Conservation (phyloP, 2,797 vertebrate species). For the Alca torda region DNA sequence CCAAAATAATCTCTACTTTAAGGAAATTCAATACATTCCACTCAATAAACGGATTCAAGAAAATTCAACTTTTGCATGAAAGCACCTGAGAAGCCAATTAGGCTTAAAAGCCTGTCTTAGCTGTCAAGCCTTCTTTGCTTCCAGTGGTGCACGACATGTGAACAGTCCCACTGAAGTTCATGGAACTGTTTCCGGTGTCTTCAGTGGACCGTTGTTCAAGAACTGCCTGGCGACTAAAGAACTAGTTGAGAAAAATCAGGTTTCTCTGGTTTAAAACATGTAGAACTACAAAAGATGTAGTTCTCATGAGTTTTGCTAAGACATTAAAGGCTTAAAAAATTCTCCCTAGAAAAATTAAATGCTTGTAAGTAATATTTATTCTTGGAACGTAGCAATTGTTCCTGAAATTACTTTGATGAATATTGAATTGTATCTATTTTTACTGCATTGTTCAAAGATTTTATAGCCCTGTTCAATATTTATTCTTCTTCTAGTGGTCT, state of each 20-base stretch:
- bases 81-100: neutral
- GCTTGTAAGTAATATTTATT: neutral
- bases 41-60: slow-evolving; percentile 18
- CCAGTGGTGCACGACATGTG: too few species aligned
- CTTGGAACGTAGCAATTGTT: neutral
- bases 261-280: neutral
- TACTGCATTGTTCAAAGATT: neutral
- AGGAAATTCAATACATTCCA: neutral
- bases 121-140: neutral
- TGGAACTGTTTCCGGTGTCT: neutral
- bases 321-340: neutral
- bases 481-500: neutral
- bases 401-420: slow-evolving; percentile 19
- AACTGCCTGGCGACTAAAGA: neutral
- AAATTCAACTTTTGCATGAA: neutral
- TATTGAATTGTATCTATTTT: slow-evolving; percentile 39
- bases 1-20: neutral
- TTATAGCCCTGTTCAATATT: neutral
- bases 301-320: neutral
- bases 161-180: neutral
- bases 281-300: neutral
- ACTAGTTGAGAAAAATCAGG: neutral
- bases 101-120: neutral
- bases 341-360: neutral
- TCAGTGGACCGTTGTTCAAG: neutral